These are phyloP conservation scores for Rhogogaster chlorosoma DNA, from an alignment of 2,888 invertebrate species.

Conservation along the genomic window DNA sequence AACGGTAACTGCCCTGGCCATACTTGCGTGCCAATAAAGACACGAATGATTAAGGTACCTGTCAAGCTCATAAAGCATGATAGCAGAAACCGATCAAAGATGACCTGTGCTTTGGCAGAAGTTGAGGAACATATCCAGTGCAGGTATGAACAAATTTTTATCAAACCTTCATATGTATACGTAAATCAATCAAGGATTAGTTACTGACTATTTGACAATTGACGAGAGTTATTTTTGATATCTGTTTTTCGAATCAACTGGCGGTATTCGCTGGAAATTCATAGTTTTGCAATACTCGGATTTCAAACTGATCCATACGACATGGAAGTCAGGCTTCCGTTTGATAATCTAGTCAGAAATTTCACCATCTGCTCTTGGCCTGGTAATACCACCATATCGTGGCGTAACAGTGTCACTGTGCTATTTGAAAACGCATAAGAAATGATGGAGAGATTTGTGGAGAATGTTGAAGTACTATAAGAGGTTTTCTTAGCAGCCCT, in stretches of 20 bases:
- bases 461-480: neutral
- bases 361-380: neutral
- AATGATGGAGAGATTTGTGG: neutral
- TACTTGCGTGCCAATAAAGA: neutral
- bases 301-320: neutral
- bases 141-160: slow-evolving; percentile 2
- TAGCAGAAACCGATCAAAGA: neutral
- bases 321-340: neutral
- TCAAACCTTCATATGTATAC: neutral
- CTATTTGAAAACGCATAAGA: neutral
- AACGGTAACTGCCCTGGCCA: neutral
- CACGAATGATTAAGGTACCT: neutral
- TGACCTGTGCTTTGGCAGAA: neutral
- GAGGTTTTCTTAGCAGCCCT: neutral
- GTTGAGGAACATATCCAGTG: neutral
- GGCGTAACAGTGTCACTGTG: neutral
- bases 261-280: neutral
- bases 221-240: neutral
- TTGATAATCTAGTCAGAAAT: neutral
- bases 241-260: neutral
- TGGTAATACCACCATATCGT: neutral
- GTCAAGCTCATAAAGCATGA: neutral
- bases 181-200: neutral
- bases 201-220: neutral
- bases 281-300: neutral